Evolutionary conservation across 2,113 vertebrate species (phyloP), one percentile per base, ranked within the genome.

Genomic region (Perca schrenkii): DNA sequence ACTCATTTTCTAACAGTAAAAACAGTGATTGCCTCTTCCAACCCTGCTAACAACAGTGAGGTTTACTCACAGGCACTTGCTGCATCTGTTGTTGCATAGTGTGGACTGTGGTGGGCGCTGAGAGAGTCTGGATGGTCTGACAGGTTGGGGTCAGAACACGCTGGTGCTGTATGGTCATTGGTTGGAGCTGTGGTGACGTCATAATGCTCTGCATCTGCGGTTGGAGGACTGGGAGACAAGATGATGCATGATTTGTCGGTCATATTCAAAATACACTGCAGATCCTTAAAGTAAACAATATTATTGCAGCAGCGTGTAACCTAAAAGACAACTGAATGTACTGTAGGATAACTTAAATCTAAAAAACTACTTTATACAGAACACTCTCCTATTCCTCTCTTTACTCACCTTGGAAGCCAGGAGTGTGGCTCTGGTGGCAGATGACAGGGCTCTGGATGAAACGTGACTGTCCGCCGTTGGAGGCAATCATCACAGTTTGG

Each of bases 141-240:
- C 98, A 95, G 0, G 96, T 80, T 4, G 97, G 95, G 0, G 98
- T 98, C 74, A 99, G 94, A 61, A 99, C 94, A 3, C 97, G 95
- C 92, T 98, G 98, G 93, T 99, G 98, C 94, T 99, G 98, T 90
- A 99, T 97, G 40, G 98, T 88, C 56, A 99, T 93, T 0, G 97
- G 97, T 82, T 99, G 98, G 1, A 99, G 95, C 88, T 99, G 98
- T 0, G 95, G 95, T 54, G 98, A 97, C 0, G 98, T 97, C 95
- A 99, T 93, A 57, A 99, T 95, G 95, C 97, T 97, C 92, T 97
- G 97, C 71, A 99, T 85, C 89, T 99, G 98, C 57, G 97, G 97
- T 83, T 99, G 98, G 36, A 99, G 96, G 69, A 99, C 98, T 99
- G 90, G 25, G 74, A 82, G 69, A 46, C 3, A 73, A 54, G 40